phyloP scores from a whole-genome alignment of 2,113 vertebrate species.

The Gasterosteus aculeatus region DNA sequence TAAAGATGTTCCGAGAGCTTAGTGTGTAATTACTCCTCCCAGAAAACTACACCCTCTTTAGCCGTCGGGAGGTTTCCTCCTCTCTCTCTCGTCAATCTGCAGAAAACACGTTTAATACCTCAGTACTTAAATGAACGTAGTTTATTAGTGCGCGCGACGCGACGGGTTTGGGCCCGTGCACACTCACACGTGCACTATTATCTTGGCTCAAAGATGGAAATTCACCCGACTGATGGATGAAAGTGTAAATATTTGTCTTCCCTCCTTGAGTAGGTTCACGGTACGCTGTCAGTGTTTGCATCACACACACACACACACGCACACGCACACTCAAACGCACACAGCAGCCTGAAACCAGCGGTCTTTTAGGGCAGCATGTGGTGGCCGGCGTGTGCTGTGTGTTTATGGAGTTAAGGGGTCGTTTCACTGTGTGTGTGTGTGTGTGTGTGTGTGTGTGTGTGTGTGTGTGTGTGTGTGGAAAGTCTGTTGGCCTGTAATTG shows the following conservation, averaged over 20 bases:
- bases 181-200: not conserved
- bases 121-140: no score
- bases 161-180: not conserved
- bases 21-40: conserved; percentile 38
- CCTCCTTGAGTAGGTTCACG: conserved; percentile 16
- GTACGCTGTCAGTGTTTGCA: conserved; percentile 32
- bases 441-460: conserved; percentile 17
- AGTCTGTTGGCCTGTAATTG: conserved; percentile 40
- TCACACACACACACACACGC: conserved; percentile 21
- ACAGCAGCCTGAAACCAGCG: not conserved
- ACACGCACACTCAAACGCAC: not conserved
- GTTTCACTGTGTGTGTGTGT: conserved; percentile 8
- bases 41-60: conserved; percentile 17
- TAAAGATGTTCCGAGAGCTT: not conserved
- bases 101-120: no score
- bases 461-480: conserved; percentile 16
- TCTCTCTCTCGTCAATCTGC: not conserved
- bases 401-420: conserved; percentile 32
- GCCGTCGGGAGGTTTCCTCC: not conserved
- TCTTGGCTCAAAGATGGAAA: not conserved
- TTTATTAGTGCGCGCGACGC: not conserved
- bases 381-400: conserved; percentile 1
- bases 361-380: conserved; percentile 36
- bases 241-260: conserved; percentile 65
- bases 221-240: not conserved